Base-by-base conservation (phyloP, 2,113 vertebrate genomes). In the Cathartes aura region DNA sequence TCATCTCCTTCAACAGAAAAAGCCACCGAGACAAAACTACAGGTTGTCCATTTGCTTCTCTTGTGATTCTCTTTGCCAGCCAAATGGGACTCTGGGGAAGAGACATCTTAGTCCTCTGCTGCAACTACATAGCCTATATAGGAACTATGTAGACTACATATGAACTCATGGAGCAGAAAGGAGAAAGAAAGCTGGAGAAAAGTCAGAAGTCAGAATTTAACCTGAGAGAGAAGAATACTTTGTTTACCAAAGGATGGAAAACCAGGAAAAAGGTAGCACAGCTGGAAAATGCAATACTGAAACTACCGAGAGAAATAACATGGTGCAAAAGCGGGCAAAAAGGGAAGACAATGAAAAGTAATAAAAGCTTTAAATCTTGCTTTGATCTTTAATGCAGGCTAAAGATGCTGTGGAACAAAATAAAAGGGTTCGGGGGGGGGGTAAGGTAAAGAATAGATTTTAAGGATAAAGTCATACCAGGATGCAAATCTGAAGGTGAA, bases 351-450 rank as follows among this genome's bases (percentile, higher is more conserved):
- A 91, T 86, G 55, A 93, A 97, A 95, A 89, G 68, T 79, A 34
- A 92, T 95, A 97, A 96, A 93, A 87, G 96, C 95, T 94, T 98
- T 96, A 97, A 90, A 93, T 93, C 81, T 93, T 92, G 70, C 92
- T 97, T 87, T 95, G 91, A 95, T 96, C 97, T 97, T 97, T 92
- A 76, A 59, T 4, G 11, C 75, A 74, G 55, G 68, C 63, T 95
- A 62, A 95, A 90, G 96, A 92, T 52, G 58, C 63, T 78, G 59
- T 74, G 71, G 89, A 96, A 89, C 89, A 95, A 96, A 97, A 97
- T 93, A 90, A 95, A 97, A 97, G 75, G 55, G 74, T 81, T 89
- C 79, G 68, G 59, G 14, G 48, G 34, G 32, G 6, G 4, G 3
- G 10, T 47, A 89, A 73, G 53, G 63, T 78, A 60, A 92, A 92